A percentile compares a stretch with the other conserved stretches of the same genome.
These are phyloP conservation scores for Apodemia zela DNA, from an alignment of 2,888 invertebrate species.

Conservation along the genomic window DNA sequence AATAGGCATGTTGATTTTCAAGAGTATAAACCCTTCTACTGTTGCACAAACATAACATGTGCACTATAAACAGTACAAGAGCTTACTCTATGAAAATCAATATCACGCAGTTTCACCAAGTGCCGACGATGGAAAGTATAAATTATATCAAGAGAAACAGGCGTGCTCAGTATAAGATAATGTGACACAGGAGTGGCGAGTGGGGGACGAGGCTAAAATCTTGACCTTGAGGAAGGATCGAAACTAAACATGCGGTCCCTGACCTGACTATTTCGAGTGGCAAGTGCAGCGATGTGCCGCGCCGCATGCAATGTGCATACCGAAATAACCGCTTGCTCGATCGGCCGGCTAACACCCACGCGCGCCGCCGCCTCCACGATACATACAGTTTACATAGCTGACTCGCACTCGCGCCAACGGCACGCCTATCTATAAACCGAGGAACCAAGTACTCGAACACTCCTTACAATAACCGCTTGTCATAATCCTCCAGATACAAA, in stretches of 20 bases:
- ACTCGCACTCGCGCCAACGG: constrained; percentile 59
- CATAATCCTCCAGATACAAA: constrained; percentile 31
- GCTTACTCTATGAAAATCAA: too few relatives aligned
- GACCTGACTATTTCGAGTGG: constrained; percentile 80
- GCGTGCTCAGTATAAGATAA: constrained; percentile 48
- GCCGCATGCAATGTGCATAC: constrained; percentile 74
- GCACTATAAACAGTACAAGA: too few relatives aligned
- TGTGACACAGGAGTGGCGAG: constrained; percentile 38
- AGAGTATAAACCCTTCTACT: too few relatives aligned
- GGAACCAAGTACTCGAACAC: constrained; percentile 17
- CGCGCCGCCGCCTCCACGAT: constrained; percentile 22
- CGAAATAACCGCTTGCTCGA: constrained; percentile 72
- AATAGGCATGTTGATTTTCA: too few relatives aligned
- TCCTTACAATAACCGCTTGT: constrained; percentile 29
- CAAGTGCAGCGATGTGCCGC: constrained; percentile 73
- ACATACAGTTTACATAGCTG: constrained; percentile 22
- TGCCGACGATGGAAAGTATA: too few relatives aligned
- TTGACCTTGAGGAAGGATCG: constrained; percentile 80
- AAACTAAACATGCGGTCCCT: constrained; percentile 74
- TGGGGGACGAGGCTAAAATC: constrained; percentile 51
- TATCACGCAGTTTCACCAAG: too few relatives aligned
- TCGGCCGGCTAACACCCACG: constrained; percentile 50
- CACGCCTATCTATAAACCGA: constrained; percentile 48
- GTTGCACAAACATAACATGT: too few relatives aligned
- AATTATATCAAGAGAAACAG: constrained; percentile 28